phyloP scores from a whole-genome alignment of 35 echinoderm and acorn worm species.

The Holothuria glaberrima region DNA sequence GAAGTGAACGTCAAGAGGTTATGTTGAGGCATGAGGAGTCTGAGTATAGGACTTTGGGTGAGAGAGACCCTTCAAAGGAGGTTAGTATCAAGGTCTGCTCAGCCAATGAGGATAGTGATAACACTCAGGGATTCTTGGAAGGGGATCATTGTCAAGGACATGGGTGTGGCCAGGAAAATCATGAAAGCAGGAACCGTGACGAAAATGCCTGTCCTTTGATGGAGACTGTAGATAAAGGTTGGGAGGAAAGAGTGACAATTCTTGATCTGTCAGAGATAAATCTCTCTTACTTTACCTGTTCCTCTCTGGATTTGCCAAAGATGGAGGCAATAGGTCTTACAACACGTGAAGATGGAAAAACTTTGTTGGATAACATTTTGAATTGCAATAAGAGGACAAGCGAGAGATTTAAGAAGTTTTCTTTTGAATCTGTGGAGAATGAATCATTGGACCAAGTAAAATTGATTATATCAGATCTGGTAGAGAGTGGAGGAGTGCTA shows the following conservation, averaged over 20 bases:
- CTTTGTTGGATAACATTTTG: conserved; percentile 7
- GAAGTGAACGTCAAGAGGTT: too few relatives aligned
- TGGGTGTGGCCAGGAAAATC: too few relatives aligned
- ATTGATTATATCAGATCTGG: conserved; percentile 17
- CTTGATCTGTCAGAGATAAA: conserved; percentile 18
- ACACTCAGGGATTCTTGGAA: too few relatives aligned
- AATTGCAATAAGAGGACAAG: background rate
- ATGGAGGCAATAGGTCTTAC: background rate
- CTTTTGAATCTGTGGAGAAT: background rate
- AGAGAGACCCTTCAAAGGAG: too few relatives aligned
- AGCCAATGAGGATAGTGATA: too few relatives aligned
- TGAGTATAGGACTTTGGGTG: too few relatives aligned
- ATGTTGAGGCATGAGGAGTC: too few relatives aligned
- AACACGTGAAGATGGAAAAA: background rate
- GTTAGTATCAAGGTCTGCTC: too few relatives aligned
- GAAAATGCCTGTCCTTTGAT: background rate
- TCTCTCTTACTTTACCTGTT: background rate
- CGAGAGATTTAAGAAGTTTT: background rate
- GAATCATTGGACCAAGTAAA: background rate
- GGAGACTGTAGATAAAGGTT: background rate
- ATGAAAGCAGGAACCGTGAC: background rate
- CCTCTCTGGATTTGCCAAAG: background rate
- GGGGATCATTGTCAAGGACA: too few relatives aligned
- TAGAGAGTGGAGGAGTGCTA: conserved; percentile 17
- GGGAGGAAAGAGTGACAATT: conserved; percentile 10